Evolutionary conservation across 2,113 vertebrate genomes (phyloP).

Genomic region (Pagrus major): DNA sequence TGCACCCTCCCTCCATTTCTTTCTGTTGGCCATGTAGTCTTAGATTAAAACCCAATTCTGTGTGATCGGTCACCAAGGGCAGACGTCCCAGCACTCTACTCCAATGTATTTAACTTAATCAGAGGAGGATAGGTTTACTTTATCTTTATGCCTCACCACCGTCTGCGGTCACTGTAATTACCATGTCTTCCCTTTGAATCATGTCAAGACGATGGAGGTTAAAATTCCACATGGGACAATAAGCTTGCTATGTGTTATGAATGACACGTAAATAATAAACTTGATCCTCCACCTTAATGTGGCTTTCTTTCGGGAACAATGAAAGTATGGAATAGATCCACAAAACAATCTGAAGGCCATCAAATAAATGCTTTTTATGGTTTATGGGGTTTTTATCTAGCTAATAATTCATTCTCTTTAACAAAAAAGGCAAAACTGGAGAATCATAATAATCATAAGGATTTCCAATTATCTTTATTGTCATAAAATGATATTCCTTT

Average conservation of each 20-base stretch:
- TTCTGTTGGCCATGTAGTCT: slow-evolving; percentile 20
- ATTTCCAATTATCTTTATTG: neutral
- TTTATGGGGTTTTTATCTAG: neutral
- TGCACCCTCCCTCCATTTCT: slow-evolving; percentile 11
- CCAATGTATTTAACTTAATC: slow-evolving; percentile 63
- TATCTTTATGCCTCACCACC: slow-evolving; percentile 23
- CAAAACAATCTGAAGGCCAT: neutral
- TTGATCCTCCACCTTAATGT: neutral
- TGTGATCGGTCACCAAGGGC: slow-evolving; percentile 67
- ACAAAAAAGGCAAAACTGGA: neutral
- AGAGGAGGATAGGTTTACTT: slow-evolving; percentile 42
- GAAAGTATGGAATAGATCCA: neutral
- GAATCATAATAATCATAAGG: neutral
- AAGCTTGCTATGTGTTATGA: neutral
- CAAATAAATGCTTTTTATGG: neutral
- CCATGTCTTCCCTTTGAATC: slow-evolving; percentile 15
- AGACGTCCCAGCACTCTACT: slow-evolving; percentile 29
- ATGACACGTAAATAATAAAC: neutral
- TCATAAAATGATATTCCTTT: neutral
- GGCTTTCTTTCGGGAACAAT: neutral
- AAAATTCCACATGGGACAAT: neutral
- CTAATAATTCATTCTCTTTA: neutral
- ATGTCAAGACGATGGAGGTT: neutral
- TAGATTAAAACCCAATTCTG: slow-evolving; percentile 75
- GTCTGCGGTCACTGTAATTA: slow-evolving; percentile 38